These are phyloP conservation scores for Pteropus rufus DNA, from an alignment of 2,797 vertebrate genomes.

Conservation along the genomic window DNA sequence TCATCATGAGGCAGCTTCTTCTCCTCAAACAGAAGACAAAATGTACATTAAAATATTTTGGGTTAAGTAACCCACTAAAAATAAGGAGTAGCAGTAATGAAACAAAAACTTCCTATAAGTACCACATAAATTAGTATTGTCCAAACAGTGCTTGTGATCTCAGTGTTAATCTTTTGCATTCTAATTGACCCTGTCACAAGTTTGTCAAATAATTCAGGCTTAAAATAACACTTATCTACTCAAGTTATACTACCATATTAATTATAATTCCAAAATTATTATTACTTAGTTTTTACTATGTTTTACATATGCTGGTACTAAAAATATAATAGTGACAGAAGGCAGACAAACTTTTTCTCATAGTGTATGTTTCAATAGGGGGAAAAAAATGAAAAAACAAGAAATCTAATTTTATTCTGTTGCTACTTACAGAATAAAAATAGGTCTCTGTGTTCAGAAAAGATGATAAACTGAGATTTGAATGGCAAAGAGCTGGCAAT, in stretches of 20 bases:
- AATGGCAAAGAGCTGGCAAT: not conserved
- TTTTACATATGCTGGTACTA: not conserved
- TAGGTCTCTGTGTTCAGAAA: not conserved
- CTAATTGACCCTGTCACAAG: not conserved
- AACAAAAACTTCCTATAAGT: not conserved
- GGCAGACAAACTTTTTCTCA: not conserved
- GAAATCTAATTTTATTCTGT: not conserved
- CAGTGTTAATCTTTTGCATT: not conserved
- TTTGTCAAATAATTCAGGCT: not conserved
- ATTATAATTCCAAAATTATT: not conserved
- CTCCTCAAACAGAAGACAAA: not conserved
- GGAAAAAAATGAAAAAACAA: not conserved
- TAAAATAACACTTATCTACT: not conserved
- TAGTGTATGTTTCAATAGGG: not conserved
- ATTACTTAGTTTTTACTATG: not conserved
- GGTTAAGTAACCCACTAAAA: not conserved
- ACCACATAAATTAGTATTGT: not conserved
- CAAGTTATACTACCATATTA: not conserved
- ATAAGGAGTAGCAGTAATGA: not conserved
- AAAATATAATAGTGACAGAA: not conserved
- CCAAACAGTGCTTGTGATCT: not conserved
- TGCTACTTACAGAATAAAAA: not conserved
- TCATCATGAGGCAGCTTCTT: not conserved
- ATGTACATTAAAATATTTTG: not conserved
- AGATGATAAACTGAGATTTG: not conserved